Conservation (phyloP, 2,888 invertebrate species). For the Drosophila neotestacea region DNA sequence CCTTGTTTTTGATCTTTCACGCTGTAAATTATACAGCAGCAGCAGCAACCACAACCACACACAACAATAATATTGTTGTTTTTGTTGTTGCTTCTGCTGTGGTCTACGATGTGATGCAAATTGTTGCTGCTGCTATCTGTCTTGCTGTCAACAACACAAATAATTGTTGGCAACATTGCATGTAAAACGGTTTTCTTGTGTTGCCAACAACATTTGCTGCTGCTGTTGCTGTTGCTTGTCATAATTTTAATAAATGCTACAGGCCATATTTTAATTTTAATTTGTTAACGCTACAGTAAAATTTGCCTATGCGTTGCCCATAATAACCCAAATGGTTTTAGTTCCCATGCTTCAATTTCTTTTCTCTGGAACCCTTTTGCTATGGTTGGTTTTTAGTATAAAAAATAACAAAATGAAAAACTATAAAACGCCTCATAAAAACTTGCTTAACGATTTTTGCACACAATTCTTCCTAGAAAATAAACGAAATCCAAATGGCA, state of each 20-base stretch:
- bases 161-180: conserved; percentile 65
- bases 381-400: conserved; percentile 8
- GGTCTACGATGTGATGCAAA: conserved; percentile 45
- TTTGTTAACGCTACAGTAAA: conserved; percentile 37
- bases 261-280: conserved; percentile 43
- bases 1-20: conserved; percentile 60
- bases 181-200: conserved; percentile 55
- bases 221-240: conserved; percentile 57
- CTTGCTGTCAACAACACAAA: conserved; percentile 69
- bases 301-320: conserved; percentile 22
- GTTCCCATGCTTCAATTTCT: conserved; percentile 34
- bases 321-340: conserved; percentile 14
- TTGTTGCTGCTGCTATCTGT: conserved; percentile 56
- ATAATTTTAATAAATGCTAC: conserved; percentile 57
- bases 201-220: conserved; percentile 56
- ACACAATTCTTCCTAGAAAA: conserved; percentile 67
- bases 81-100: conserved; percentile 29
- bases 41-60: conserved; percentile 25
- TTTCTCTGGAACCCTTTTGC: conserved; percentile 37
- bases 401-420: conserved; percentile 18
- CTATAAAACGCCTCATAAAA: conserved; percentile 44
- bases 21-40: conserved; percentile 59
- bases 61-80: conserved; percentile 25
- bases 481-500: conserved; percentile 49
- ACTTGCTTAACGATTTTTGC: conserved; percentile 45